Evolutionary conservation across 2,797 vertebrate species (phyloP), one percentile per base, ranked within the genome.

Genomic region (Serranus cabrilla): DNA sequence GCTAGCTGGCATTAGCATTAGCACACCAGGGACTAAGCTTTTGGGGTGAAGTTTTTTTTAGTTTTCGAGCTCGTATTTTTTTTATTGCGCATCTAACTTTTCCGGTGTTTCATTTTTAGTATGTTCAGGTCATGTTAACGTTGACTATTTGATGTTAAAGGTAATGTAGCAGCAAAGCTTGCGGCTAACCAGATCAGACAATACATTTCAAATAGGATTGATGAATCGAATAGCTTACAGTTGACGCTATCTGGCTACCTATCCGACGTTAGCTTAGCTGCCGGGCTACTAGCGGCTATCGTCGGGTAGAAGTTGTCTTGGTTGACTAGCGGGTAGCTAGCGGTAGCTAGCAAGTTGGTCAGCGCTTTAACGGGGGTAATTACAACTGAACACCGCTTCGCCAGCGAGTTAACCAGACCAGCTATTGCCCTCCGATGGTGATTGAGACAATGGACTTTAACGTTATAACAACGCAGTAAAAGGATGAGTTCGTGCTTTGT

Each of bases 401-500:
- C 69, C 70, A 54, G 73, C 65, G 68, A 85, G 74, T 57, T 61
- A 62, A 80, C 68, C 61, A 60, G 74, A 81, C 49, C 81, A 65
- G 76, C 85, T 83, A 67, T 81, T 81, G 75, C 85, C 85, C 76
- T 14, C 89, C 95, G 94, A 94, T 92, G 96, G 95, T 95, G 95
- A 96, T 96, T 96, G 97, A 97, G 93, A 96, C 96, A 94, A 99
- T 99, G 98, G 97, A 95, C 94, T 94, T 95, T 88, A 83, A 92
- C 81, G 83, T 81, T 58, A 92, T 94, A 89, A 91, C 93, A 93
- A 93, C 96, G 93, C 95, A 96, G 96, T 99, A 96, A 94, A 90
- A 94, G 95, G 96, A 99, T 99, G 98, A 99, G 96, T 98, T 98
- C 98, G 96, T 98, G 98, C 96, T 98, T 97, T 95, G 98, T 99